These are phyloP conservation scores for Scotopteryx bipunctaria DNA, from an alignment of 2,888 invertebrate genomes.

Conservation along the genomic window DNA sequence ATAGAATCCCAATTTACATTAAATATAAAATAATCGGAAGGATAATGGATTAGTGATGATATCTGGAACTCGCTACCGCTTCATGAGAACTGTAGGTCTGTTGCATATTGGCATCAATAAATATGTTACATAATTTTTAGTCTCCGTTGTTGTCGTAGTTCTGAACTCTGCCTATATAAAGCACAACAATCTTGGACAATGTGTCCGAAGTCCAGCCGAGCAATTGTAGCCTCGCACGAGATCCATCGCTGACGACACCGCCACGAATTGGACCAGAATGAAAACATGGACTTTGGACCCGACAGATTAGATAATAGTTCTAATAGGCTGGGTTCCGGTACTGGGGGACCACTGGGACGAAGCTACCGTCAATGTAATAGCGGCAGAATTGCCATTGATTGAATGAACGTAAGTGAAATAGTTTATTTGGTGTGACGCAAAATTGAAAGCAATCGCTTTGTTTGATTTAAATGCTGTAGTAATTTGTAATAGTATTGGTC, in stretches of 20 bases:
- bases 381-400: slow-evolving; percentile 22
- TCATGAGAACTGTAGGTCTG: no score
- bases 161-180: slow-evolving; percentile 37
- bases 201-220: slow-evolving; percentile 56
- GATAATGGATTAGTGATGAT: no score
- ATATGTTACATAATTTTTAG: no score
- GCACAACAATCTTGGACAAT: slow-evolving; percentile 52
- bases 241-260: slow-evolving; percentile 50
- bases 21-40: no score
- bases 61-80: no score
- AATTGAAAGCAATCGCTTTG: slow-evolving; percentile 27
- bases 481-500: neutral
- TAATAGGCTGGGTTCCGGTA: slow-evolving; percentile 13
- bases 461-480: slow-evolving; percentile 15
- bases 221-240: slow-evolving; percentile 54
- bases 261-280: slow-evolving; percentile 43
- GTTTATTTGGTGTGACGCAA: slow-evolving; percentile 23
- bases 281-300: slow-evolving; percentile 54
- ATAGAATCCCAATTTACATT: no score
- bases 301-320: slow-evolving; percentile 18
- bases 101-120: no score
- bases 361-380: slow-evolving; percentile 22
- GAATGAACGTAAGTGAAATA: slow-evolving; percentile 34
- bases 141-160: slow-evolving; percentile 11
- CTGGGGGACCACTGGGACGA: slow-evolving; percentile 20